Evolutionary conservation across 2,113 vertebrate genomes (phyloP).

Genomic region (Neopipo cinnamomea): DNA sequence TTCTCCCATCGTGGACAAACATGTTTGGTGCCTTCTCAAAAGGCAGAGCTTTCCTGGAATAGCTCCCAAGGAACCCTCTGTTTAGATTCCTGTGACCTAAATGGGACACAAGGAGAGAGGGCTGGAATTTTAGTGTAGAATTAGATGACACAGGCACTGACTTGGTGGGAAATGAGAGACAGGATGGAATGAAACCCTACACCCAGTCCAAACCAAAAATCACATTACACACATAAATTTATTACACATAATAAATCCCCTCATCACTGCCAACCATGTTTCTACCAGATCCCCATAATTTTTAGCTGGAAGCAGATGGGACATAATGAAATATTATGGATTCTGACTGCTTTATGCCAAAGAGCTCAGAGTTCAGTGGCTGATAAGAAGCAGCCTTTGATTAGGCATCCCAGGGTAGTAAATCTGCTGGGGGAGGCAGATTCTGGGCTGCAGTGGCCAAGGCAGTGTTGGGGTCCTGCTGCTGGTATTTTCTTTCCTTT

Average conservation of each 20-base stretch:
- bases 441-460: background rate
- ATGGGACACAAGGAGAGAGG: rapidly evolving
- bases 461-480: background rate
- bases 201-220: background rate
- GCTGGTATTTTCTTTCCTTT: background rate
- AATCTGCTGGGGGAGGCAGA: background rate
- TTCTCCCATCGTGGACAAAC: rapidly evolving
- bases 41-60: background rate
- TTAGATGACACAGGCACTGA: background rate
- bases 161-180: background rate
- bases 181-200: background rate
- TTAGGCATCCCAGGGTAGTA: background rate
- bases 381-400: background rate
- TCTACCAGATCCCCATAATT: background rate
- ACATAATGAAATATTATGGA: background rate
- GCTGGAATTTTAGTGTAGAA: background rate
- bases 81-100: background rate
- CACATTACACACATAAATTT: background rate
- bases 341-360: background rate
- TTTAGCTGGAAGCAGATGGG: background rate
- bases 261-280: background rate
- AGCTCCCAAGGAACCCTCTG: background rate
- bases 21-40: background rate
- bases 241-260: background rate
- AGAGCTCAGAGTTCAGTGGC: background rate